Conservation (phyloP, 37 sponge, comb jelly and placozoan genomes). For the Haliclona indistincta region DNA sequence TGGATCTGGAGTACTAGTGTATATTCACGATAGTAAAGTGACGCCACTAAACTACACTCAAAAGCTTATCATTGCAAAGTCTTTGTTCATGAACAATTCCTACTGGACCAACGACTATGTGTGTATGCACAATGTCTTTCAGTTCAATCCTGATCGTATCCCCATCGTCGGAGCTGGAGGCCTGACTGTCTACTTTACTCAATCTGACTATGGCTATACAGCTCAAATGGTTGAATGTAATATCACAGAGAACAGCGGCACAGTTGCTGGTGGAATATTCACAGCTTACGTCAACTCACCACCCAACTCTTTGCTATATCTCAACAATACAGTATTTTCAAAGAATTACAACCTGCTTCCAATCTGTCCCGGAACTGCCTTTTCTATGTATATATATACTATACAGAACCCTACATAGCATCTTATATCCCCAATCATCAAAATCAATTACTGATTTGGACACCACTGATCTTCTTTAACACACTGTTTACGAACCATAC, state of each 20-base stretch:
- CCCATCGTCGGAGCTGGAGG: neutral
- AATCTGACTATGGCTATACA: neutral
- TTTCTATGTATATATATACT: neutral
- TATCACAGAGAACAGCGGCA: neutral
- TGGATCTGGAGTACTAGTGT: no score
- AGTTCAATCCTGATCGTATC: neutral
- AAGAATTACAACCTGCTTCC: neutral
- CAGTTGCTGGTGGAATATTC: neutral
- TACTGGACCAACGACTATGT: neutral
- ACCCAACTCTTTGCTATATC: neutral
- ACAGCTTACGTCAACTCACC: neutral
- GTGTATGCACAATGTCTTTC: neutral
- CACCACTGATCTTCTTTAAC: neutral
- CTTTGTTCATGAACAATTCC: neutral
- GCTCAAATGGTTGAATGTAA: no score
- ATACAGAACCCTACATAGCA: neutral
- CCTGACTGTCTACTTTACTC: slow-evolving; percentile 6
- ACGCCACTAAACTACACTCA: neutral
- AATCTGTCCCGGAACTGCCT: neutral
- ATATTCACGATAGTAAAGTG: neutral
- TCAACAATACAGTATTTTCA: neutral
- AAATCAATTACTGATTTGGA: neutral
- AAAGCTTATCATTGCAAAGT: neutral
- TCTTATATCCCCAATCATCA: neutral
- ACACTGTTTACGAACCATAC: neutral